A percentile compares a stretch with the other conserved stretches of the same genome.
These are phyloP conservation scores for Dreissena polymorpha DNA, from an alignment of 1,140 invertebrate species.

Conservation along the genomic window DNA sequence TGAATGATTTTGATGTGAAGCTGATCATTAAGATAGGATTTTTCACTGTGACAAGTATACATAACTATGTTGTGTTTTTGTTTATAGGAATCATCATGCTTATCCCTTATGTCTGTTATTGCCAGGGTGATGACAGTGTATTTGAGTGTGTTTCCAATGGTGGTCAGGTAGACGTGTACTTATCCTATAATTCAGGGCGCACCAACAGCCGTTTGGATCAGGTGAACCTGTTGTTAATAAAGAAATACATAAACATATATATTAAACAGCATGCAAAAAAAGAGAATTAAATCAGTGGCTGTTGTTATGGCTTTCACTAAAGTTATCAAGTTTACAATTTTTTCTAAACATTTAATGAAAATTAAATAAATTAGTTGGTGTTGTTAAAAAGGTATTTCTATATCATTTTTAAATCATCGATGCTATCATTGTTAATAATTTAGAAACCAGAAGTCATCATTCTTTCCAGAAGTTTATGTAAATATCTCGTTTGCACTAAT, in stretches of 20 bases:
- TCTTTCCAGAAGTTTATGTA: too few species aligned
- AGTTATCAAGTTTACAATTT: neutral
- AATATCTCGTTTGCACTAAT: too few species aligned
- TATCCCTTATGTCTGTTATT: slow-evolving; percentile 8
- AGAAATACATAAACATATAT: too few species aligned
- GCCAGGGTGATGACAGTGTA: slow-evolving; percentile 89
- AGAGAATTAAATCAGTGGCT: neutral
- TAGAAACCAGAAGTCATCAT: too few species aligned
- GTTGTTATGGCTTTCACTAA: neutral
- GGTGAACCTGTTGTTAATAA: neutral
- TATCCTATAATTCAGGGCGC: slow-evolving; percentile 62
- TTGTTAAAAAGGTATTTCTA: too few species aligned
- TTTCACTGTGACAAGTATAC: neutral
- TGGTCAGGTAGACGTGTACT: slow-evolving; percentile 79
- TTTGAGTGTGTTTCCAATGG: slow-evolving; percentile 87
- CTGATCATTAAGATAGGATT: too few species aligned
- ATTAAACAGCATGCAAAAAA: neutral
- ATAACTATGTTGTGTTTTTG: neutral
- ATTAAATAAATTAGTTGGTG: too few species aligned
- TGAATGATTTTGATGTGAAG: too few species aligned
- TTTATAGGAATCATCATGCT: neutral
- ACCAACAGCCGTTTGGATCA: slow-evolving; percentile 82
- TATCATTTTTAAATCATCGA: too few species aligned
- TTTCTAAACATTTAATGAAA: neutral
- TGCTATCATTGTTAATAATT: too few species aligned